Conservation (phyloP, 2,797 vertebrate genomes). For the Sebastes hubbsi region DNA sequence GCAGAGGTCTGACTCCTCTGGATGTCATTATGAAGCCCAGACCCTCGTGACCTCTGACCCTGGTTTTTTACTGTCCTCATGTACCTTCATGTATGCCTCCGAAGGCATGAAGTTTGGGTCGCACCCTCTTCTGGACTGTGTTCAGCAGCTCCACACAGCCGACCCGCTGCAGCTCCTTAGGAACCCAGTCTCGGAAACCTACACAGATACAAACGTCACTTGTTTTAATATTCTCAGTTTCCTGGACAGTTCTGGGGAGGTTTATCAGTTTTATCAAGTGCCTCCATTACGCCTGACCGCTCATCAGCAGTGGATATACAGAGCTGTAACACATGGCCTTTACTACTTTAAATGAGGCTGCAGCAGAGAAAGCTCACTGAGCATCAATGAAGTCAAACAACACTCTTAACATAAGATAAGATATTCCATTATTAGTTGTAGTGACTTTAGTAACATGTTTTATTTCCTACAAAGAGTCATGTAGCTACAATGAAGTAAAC, state of each 20-base stretch:
- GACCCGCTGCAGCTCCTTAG: conserved; percentile 96
- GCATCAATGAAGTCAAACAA: background rate
- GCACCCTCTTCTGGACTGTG: conserved; percentile 95
- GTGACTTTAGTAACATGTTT: background rate
- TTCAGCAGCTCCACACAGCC: conserved; percentile 97
- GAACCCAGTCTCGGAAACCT: conserved; percentile 99
- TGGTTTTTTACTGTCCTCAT: background rate
- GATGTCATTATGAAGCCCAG: background rate
- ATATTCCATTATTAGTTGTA: too few relatives aligned
- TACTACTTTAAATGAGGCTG: background rate
- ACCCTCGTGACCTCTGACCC: background rate
- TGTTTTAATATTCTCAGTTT: background rate
- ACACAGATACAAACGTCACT: background rate
- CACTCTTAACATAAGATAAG: too few relatives aligned
- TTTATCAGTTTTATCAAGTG: background rate
- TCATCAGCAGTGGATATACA: background rate
- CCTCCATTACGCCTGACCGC: background rate
- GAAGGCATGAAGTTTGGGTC: conserved; percentile 95
- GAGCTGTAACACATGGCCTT: background rate
- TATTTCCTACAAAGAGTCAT: too few relatives aligned
- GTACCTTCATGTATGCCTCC: conserved; percentile 98
- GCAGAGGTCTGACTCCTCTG: background rate
- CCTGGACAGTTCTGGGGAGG: background rate
- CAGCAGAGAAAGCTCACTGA: background rate
- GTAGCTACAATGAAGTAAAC: background rate